Base-by-base conservation (phyloP, 2,113 vertebrate species). In the Eubucco bourcierii region DNA sequence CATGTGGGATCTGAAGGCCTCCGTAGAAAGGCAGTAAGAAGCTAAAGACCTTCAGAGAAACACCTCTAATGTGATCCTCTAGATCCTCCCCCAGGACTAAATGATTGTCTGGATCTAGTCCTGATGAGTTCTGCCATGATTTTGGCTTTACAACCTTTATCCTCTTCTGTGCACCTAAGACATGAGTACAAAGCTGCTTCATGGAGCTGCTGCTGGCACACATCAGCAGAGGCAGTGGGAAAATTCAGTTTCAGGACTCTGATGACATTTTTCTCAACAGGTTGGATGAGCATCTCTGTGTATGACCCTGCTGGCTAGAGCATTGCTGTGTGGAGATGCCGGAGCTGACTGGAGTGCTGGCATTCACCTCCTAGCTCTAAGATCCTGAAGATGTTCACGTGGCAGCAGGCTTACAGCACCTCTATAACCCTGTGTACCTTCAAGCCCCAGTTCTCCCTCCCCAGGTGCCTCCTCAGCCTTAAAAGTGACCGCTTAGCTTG, bases 351-450 rank as follows among this genome's bases (percentile, higher is more conserved):
- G 12, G 7, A 31, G 3, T n/a, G 19, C 39, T 24, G 18, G 13
- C 16, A 15, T 75, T 81, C 4, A 4, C 2, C 15, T 12, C 44
- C 0, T 0, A 2, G 31, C 28, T 50, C 33, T 14, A 7, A 0
- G 1, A 15, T 41, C 74, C 33, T 41, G 52, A 56, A 71, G 33
- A 15, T 33, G 8, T 60, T 71, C 60, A 37, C 19, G 8, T 25
- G 53, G 50, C 39, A 84, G 37, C 65, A 83, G 41, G 25, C 47
- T 65, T 56, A 18, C 50, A 50, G 31, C 56, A 50, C 9, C 1
- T 60, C n/a, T 17, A 15, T 12, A 23, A 7, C 28, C 23, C 8
- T 9, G 1, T n/a, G 27, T 46, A 44, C 56, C 15, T 21, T 24
- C 70, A 6, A 71, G 14, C 23, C 27, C 15, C 44, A 71, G 11